Percentiles rank a stretch among this genome's conserved stretches.
These are phyloP conservation scores for Ptyas mucosa DNA, from an alignment of 2,113 vertebrate species.

Conservation along the genomic window DNA sequence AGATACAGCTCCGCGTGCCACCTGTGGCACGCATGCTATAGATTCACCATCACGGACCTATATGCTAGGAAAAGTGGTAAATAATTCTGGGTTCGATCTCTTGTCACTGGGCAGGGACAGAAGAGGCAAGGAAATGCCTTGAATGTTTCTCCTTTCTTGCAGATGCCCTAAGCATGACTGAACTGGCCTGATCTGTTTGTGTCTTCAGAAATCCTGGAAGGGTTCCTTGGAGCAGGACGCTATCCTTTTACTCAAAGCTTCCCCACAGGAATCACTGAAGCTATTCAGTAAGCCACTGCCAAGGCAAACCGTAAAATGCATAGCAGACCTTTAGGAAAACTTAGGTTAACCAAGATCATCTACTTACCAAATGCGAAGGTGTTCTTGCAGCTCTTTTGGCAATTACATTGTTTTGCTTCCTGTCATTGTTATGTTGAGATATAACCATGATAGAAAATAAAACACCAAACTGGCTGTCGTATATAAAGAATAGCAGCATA, in stretches of 20 bases:
- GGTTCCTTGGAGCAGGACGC: background rate
- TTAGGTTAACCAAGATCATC: background rate
- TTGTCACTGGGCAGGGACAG: background rate
- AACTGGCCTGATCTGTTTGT: background rate
- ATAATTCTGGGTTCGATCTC: background rate
- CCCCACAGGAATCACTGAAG: background rate
- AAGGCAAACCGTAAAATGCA: background rate
- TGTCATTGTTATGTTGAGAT: background rate
- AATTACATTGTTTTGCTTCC: background rate
- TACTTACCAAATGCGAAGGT: background rate
- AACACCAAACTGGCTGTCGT: background rate
- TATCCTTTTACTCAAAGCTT: background rate
- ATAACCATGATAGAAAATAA: background rate
- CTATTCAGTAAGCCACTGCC: background rate
- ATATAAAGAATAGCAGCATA: background rate
- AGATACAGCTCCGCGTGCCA: too few species aligned
- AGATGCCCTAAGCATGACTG: background rate
- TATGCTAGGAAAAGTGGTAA: background rate
- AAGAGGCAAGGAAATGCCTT: too few species aligned
- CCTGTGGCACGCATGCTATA: too few species aligned
- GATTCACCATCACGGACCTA: too few species aligned
- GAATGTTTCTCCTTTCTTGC: background rate
- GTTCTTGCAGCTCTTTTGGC: background rate
- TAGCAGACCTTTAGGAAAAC: background rate
- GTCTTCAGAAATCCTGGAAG: background rate